Evolutionary conservation across 2,797 vertebrate species (phyloP), one percentile per base, ranked within the genome.

Genomic region (Sebastes miniatus): DNA sequence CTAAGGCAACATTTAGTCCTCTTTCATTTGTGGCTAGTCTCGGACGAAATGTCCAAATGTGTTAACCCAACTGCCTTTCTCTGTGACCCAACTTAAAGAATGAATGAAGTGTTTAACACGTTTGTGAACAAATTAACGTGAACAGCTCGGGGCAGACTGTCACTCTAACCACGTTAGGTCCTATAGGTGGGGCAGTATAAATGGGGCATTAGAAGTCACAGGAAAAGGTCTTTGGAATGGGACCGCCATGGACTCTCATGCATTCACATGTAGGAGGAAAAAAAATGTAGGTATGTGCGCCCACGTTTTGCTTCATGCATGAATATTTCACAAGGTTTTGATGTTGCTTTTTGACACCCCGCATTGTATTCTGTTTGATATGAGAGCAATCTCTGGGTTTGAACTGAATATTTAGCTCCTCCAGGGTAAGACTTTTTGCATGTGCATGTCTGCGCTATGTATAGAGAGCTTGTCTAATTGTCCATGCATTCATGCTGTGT

Each of bases 261-360:
- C 92, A 1, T 94, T 94, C 67, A 89, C 88, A 18, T 94, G 89
- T 73, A 94, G 93, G 91, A 94, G 89, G 88, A 96, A 90, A 94
- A 96, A 93, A 90, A 92, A 94, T 89, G 90, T 93, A 94, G 96
- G 96, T 96, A 96, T 57, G 95, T 94, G 76, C 31, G 59, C 31
- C 61, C 75, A 89, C 64, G 70, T 80, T 81, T 76, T 89, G 65
- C 83, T 88, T 47, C 68, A 24, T 9, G 22, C 62, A 27, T 57
- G 31, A n/a, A 57, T 43, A 16, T 65, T 78, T 73, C 1, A n/a
- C 7, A 2, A 9, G 24, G 36, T 9, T 73, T 67, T 56, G 14
- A 11, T 34, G 34, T 50, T 36, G 20, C 27, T 5, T 59, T 81
- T 65, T 61, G 22, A 83, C 65, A 70, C n/a, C 24, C 2, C 20